Conservation (phyloP, 2,888 invertebrate species). For the Diploptera punctata region DNA sequence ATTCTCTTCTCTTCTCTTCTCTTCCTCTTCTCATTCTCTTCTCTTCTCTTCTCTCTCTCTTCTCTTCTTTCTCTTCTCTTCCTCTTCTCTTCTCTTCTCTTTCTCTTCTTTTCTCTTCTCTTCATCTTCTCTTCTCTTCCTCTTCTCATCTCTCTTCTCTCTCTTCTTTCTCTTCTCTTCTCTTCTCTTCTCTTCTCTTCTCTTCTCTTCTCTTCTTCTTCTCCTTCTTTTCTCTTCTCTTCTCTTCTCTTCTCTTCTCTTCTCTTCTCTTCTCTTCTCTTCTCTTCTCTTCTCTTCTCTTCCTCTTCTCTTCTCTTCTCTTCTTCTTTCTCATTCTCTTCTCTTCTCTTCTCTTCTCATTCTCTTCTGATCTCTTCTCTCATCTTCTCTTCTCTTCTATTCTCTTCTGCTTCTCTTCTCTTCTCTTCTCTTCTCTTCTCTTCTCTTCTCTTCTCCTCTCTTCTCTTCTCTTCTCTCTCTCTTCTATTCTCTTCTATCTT, state of each 20-base stretch:
- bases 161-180: no score
- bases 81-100: neutral
- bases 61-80: neutral
- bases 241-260: no score
- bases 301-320: neutral
- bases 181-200: neutral
- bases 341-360: neutral
- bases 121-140: no score
- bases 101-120: neutral
- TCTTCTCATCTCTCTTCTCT: neutral
- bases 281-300: neutral
- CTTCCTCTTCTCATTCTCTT: neutral
- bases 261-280: no score
- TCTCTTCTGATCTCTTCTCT: neutral
- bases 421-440: neutral
- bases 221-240: no score
- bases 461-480: neutral
- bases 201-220: neutral
- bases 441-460: neutral
- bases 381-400: neutral
- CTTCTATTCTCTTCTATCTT: neutral
- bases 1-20: neutral
- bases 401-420: neutral
- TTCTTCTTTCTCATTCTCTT: neutral
- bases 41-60: neutral